Evolutionary conservation across 2,113 vertebrate species (phyloP).

Genomic region (Podarcis muralis): DNA sequence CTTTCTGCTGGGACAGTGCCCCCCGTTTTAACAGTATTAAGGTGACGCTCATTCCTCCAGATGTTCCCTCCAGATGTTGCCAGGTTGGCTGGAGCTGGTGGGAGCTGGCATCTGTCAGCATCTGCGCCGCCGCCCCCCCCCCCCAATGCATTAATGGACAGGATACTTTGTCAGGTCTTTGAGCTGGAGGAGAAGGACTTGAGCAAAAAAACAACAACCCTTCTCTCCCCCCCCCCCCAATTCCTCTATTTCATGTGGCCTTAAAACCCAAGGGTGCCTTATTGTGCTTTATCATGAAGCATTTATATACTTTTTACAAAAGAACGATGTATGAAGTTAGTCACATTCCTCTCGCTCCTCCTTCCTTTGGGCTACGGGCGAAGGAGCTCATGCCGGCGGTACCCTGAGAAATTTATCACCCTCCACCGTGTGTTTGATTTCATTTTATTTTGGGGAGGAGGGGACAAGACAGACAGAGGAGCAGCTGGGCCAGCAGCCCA

Average conservation of each 20-base stretch:
- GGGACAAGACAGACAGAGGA: no score
- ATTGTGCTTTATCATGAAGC: not conserved
- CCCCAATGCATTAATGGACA: not conserved
- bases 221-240: not conserved
- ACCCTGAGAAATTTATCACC: no score
- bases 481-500: not conserved
- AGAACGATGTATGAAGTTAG: not conserved
- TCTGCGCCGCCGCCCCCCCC: no score
- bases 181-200: no score
- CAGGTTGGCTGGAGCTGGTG: not conserved
- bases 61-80: not conserved
- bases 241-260: not conserved
- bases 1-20: not conserved
- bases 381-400: no score
- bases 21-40: not conserved
- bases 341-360: not conserved
- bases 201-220: no score
- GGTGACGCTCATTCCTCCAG: not conserved
- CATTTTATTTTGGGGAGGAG: no score
- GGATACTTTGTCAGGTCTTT: no score
- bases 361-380: not conserved
- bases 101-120: not conserved
- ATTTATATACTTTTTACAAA: not conserved
- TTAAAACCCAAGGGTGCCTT: constrained; percentile 9
- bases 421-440: no score